Percentiles rank a stretch among this genome's conserved stretches.
phyloP scores from a whole-genome alignment of 2,113 vertebrate species.

The Ameiurus melas region DNA sequence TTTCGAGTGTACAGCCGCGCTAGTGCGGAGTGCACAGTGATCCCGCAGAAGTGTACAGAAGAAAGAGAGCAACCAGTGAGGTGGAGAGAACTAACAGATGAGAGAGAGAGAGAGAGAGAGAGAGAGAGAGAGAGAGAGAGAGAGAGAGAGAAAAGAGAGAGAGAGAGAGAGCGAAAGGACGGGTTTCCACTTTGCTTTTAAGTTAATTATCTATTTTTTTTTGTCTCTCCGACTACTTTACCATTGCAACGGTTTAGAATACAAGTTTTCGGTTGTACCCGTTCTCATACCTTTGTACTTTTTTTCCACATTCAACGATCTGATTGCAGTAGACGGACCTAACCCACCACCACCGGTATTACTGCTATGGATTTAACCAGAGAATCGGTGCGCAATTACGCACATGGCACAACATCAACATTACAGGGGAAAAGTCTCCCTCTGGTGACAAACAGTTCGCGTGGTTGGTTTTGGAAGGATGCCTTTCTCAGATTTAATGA shows the following conservation, averaged over 20 bases:
- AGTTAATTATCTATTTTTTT: background rate
- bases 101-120: background rate
- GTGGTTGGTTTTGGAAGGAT: background rate
- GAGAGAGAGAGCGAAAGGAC: background rate
- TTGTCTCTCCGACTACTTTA: background rate
- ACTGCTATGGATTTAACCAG: background rate
- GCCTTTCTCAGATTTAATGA: background rate
- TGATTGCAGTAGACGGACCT: background rate
- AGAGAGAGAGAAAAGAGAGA: background rate
- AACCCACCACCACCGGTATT: background rate
- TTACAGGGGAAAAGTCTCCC: conserved; percentile 22
- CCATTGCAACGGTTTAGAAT: background rate
- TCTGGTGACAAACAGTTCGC: conserved; percentile 16
- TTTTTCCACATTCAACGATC: background rate
- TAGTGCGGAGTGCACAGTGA: background rate
- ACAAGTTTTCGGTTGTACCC: background rate
- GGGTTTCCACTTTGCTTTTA: background rate
- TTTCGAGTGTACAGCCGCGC: background rate
- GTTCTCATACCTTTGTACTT: background rate
- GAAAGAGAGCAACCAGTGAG: conserved; percentile 13
- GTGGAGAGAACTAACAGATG: background rate
- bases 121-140: conserved; percentile 8
- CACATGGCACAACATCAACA: background rate
- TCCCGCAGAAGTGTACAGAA: background rate
- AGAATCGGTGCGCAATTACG: conserved; percentile 2